These are phyloP conservation scores for Nothobranchius furzeri DNA, from an alignment of 2,113 vertebrate genomes.

Conservation along the genomic window DNA sequence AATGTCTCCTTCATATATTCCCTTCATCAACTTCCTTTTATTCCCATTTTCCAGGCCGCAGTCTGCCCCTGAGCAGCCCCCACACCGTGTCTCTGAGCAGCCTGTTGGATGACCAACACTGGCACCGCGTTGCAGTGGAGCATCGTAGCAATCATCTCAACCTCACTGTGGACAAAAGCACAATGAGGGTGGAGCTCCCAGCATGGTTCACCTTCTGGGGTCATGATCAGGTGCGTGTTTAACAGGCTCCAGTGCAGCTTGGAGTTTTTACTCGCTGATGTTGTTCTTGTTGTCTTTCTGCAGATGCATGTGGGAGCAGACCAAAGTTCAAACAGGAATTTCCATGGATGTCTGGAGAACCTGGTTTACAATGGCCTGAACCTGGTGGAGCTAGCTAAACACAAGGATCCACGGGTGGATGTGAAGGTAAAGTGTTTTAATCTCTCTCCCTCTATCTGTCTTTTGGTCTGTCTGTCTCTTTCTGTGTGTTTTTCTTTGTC, in stretches of 20 bases:
- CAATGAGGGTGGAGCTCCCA: slow-evolving; percentile 80
- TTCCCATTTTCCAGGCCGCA: slow-evolving; percentile 70
- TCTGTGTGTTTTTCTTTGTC: no score
- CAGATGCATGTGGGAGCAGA: slow-evolving; percentile 93
- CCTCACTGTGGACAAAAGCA: slow-evolving; percentile 91
- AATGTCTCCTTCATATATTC: no score
- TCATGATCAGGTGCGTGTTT: slow-evolving; percentile 83
- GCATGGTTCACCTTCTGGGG: slow-evolving; percentile 82
- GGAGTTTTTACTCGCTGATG: not conserved
- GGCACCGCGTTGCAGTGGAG: slow-evolving; percentile 88
- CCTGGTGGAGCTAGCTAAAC: slow-evolving; percentile 82
- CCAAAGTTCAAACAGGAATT: slow-evolving; percentile 81
- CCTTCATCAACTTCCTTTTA: no score
- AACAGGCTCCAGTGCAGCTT: not conserved
- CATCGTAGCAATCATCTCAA: slow-evolving; percentile 84
- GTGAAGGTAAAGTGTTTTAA: slow-evolving; percentile 77
- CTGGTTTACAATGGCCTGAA: slow-evolving; percentile 86
- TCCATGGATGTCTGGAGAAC: slow-evolving; percentile 93
- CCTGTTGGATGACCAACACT: slow-evolving; percentile 93
- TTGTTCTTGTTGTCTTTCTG: slow-evolving; percentile 12
- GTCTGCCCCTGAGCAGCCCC: slow-evolving; percentile 62
- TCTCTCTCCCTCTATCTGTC: no score
- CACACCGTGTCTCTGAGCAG: slow-evolving; percentile 84
- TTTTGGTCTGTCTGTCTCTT: no score
- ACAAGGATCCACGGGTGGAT: slow-evolving; percentile 79